Conservation (phyloP, 2,888 invertebrate genomes). For the Proisotoma minuta region DNA sequence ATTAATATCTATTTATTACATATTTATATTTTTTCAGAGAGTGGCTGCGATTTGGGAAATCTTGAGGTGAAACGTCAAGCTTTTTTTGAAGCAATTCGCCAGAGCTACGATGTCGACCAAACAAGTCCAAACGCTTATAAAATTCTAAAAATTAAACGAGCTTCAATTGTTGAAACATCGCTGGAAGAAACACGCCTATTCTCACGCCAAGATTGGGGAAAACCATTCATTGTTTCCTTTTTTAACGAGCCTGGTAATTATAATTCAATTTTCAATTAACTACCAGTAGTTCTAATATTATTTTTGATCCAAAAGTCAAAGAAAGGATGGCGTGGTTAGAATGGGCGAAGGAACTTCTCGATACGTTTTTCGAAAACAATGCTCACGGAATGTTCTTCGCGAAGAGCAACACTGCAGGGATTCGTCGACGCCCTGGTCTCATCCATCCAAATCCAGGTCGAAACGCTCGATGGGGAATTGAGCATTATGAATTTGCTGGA, state of each 20-base stretch:
- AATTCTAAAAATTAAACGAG: not conserved
- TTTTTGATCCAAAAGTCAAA: not conserved
- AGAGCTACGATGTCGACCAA: not conserved
- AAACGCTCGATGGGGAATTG: constrained; percentile 61
- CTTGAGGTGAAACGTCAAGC: not conserved
- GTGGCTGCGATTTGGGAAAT: not conserved
- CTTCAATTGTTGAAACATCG: too few species aligned
- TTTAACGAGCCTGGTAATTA: constrained; percentile 21
- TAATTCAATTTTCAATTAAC: not conserved
- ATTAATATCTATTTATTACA: too few species aligned
- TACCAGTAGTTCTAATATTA: not conserved
- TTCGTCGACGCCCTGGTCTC: constrained; percentile 66
- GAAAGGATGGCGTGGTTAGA: constrained; percentile 80
- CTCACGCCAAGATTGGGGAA: constrained; percentile 17
- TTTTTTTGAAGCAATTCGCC: not conserved
- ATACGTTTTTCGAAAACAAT: constrained; percentile 77
- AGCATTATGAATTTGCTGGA: constrained; percentile 89
- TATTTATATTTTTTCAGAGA: not conserved
- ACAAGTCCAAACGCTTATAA: not conserved
- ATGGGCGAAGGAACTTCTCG: constrained; percentile 88
- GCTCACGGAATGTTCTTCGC: constrained; percentile 64
- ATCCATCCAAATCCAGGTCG: constrained; percentile 76
- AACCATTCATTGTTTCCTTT: constrained; percentile 26
- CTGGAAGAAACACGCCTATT: constrained; percentile 15
- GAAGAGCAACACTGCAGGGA: constrained; percentile 58